phyloP scores from a whole-genome alignment of 2,888 invertebrate genomes.

The Leptinotarsa juncta region DNA sequence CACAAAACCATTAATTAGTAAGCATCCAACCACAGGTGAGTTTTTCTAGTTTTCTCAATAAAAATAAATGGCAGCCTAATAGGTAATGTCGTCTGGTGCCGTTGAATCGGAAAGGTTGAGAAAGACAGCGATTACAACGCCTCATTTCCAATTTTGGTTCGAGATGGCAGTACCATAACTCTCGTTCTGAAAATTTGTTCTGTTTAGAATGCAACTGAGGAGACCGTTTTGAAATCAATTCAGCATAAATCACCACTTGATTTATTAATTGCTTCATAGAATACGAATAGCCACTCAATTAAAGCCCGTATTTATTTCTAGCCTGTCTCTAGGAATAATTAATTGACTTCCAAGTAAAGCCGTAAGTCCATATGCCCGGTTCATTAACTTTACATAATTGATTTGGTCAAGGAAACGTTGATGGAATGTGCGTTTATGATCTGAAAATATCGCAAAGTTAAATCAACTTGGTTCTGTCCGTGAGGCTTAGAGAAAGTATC shows the following conservation, averaged over 20 bases:
- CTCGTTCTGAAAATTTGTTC: slow-evolving; percentile 5
- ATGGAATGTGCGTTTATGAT: slow-evolving; percentile 23
- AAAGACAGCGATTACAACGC: slow-evolving; percentile 1
- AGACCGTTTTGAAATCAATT: slow-evolving; percentile 27
- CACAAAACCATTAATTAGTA: background rate
- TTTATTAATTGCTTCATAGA: slow-evolving; percentile 48
- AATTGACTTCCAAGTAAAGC: slow-evolving; percentile 31
- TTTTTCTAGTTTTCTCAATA: slow-evolving; percentile 18
- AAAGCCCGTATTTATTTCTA: slow-evolving; percentile 42
- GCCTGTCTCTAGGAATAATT: slow-evolving; percentile 39
- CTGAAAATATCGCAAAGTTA: background rate
- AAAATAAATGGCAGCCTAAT: slow-evolving; percentile 13
- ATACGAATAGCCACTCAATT: slow-evolving; percentile 44
- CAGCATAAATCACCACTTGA: slow-evolving; percentile 49
- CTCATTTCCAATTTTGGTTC: background rate
- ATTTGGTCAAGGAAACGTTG: slow-evolving; percentile 26
- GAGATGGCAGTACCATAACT: background rate
- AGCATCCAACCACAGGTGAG: background rate
- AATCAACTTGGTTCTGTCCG: background rate
- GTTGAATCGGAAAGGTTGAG: background rate
- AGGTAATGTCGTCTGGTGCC: background rate
- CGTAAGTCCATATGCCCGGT: slow-evolving; percentile 26
- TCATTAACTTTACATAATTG: slow-evolving; percentile 28
- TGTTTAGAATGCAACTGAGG: slow-evolving; percentile 7
- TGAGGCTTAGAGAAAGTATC: background rate